Conservation (phyloP, 2,113 vertebrate genomes). For the Burhinus oedicnemus region DNA sequence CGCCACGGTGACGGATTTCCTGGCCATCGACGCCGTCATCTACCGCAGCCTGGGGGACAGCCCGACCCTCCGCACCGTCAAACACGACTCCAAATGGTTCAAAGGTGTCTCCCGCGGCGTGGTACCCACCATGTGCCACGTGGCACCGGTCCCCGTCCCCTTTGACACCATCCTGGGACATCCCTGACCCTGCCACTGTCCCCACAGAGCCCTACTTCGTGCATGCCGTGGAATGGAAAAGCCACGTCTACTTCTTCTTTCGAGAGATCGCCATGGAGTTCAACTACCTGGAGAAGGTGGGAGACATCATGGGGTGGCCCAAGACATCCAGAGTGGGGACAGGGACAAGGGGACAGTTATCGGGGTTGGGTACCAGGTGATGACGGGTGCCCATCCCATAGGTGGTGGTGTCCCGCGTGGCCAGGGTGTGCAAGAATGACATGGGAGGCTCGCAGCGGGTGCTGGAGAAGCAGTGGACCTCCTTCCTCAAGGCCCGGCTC, state of each 20-base stretch:
- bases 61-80: slow-evolving; percentile 91
- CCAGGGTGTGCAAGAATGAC: slow-evolving; percentile 92
- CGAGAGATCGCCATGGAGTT: slow-evolving; percentile 98
- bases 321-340: accelerated
- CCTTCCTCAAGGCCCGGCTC: slow-evolving; percentile 94
- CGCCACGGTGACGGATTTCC: slow-evolving; percentile 94
- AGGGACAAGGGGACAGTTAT: accelerated
- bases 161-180: accelerated
- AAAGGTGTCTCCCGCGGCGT: slow-evolving; percentile 76
- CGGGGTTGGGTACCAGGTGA: accelerated
- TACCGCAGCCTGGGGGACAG: slow-evolving; percentile 93
- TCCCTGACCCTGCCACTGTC: not conserved
- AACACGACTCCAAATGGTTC: slow-evolving; percentile 98
- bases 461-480: slow-evolving; percentile 97
- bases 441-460: slow-evolving; percentile 92
- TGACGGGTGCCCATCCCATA: not conserved
- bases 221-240: slow-evolving; percentile 91
- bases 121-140: not conserved
- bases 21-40: slow-evolving; percentile 96
- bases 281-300: slow-evolving; percentile 96
- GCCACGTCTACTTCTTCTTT: slow-evolving; percentile 98
- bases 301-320: accelerated
- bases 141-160: not conserved
- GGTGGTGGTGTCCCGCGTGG: slow-evolving; percentile 94
- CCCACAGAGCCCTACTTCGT: slow-evolving; percentile 89